phyloP scores from a whole-genome alignment of 1,140 invertebrate genomes.

The Sycobia sp. region DNA sequence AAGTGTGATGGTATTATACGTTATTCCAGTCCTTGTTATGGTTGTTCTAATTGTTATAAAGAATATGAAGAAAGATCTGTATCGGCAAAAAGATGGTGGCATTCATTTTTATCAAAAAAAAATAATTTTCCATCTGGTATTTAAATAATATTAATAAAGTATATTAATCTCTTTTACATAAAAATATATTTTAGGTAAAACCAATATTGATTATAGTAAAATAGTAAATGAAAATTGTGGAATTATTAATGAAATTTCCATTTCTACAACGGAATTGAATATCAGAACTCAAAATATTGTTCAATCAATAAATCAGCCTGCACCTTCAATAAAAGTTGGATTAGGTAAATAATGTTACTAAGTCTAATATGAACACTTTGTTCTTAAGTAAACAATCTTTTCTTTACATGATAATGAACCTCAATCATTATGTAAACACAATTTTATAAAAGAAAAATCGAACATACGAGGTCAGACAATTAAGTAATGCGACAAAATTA shows the following conservation, averaged over 20 bases:
- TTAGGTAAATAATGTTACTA: conserved; percentile 42
- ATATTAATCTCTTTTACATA: neutral
- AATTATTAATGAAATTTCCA: conserved; percentile 59
- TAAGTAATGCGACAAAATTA: too few relatives aligned
- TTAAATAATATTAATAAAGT: neutral
- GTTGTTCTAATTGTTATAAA: conserved; percentile 78
- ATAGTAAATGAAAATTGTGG: conserved; percentile 69
- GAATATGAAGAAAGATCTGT: conserved; percentile 40
- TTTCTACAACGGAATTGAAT: conserved; percentile 68
- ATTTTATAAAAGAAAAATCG: too few relatives aligned
- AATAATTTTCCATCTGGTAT: conserved; percentile 19
- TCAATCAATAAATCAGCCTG: conserved; percentile 30
- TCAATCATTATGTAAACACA: too few relatives aligned
- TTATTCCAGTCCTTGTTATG: conserved; percentile 79
- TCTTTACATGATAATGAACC: too few relatives aligned
- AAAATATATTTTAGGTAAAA: conserved; percentile 24
- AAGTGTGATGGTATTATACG: conserved; percentile 71
- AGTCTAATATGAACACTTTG: conserved; percentile 1
- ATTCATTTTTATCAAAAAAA: conserved; percentile 59
- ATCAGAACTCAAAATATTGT: conserved; percentile 62
- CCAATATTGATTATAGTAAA: conserved; percentile 58
- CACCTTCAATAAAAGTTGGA: conserved; percentile 53
- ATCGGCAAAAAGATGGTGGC: conserved; percentile 60
- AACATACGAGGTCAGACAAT: too few relatives aligned
- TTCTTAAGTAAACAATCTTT: neutral